A percentile compares a stretch with the other conserved stretches of the same genome.
Conservation (phyloP, 2,113 vertebrate genomes). For the Lanius ludovicianus region DNA sequence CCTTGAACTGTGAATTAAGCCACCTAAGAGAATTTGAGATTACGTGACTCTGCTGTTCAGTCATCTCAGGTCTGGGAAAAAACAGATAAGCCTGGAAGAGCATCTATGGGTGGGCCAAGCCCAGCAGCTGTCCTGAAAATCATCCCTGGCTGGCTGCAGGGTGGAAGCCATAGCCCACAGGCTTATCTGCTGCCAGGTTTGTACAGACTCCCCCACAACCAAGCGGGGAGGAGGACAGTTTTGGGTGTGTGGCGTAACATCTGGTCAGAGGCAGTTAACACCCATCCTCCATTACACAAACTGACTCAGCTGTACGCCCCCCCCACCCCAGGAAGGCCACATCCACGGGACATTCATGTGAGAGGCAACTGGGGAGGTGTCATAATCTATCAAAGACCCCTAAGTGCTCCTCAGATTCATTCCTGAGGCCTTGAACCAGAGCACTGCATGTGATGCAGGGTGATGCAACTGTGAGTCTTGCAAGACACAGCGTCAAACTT, state of each 20-base stretch:
- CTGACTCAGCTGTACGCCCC: too few relatives aligned
- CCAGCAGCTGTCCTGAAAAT: background rate
- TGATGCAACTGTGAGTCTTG: too few relatives aligned
- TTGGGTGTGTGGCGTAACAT: background rate
- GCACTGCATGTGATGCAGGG: too few relatives aligned
- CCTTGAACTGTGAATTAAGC: background rate
- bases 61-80: background rate
- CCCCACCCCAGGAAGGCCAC: too few relatives aligned
- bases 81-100: background rate
- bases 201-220: background rate
- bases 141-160: background rate
- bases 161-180: background rate
- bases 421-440: too few relatives aligned
- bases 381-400: too few relatives aligned
- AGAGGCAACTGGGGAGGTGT: too few relatives aligned
- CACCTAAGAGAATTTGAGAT: accelerated
- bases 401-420: too few relatives aligned
- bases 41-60: background rate
- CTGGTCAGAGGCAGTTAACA: too few relatives aligned
- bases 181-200: background rate
- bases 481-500: too few relatives aligned
- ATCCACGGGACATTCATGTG: too few relatives aligned
- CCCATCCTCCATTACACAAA: too few relatives aligned
- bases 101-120: background rate
- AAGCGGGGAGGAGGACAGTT: background rate